Evolutionary conservation across 2,888 invertebrate species (phyloP).

Genomic region (Steinernema scapterisci): DNA sequence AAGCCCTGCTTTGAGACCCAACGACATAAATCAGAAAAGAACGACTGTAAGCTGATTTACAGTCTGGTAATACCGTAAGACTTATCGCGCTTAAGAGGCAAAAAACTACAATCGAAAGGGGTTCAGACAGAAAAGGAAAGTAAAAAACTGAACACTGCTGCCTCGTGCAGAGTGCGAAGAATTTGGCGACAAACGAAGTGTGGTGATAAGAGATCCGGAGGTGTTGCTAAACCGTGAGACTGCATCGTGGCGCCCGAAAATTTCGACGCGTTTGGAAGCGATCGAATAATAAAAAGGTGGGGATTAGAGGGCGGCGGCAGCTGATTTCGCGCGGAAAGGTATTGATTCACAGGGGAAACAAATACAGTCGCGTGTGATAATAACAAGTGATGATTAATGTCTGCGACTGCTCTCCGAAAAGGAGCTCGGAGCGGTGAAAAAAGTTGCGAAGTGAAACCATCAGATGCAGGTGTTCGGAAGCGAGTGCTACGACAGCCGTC

Average conservation of each 20-base stretch:
- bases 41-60: background rate
- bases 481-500: too few species aligned
- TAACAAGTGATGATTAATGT: too few species aligned
- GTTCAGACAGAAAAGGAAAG: background rate
- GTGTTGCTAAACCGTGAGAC: constrained; percentile 2
- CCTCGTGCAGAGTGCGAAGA: background rate
- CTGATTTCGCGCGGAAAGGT: constrained; percentile 5
- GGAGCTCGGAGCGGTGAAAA: too few species aligned
- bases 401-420: too few species aligned
- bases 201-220: constrained; percentile 18
- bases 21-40: too few species aligned
- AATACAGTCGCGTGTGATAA: too few species aligned
- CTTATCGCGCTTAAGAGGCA: background rate
- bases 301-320: background rate
- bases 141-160: background rate
- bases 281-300: background rate
- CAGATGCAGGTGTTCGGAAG: too few species aligned
- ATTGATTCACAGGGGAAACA: background rate
- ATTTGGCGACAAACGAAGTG: background rate
- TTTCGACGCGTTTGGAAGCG: background rate
- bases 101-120: background rate
- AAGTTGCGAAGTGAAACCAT: too few species aligned
- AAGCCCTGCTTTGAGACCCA: too few species aligned
- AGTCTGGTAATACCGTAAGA: background rate
- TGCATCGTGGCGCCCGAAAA: background rate